Base-by-base conservation (phyloP, 2,888 invertebrate genomes). In the Epistrophe eligans region DNA sequence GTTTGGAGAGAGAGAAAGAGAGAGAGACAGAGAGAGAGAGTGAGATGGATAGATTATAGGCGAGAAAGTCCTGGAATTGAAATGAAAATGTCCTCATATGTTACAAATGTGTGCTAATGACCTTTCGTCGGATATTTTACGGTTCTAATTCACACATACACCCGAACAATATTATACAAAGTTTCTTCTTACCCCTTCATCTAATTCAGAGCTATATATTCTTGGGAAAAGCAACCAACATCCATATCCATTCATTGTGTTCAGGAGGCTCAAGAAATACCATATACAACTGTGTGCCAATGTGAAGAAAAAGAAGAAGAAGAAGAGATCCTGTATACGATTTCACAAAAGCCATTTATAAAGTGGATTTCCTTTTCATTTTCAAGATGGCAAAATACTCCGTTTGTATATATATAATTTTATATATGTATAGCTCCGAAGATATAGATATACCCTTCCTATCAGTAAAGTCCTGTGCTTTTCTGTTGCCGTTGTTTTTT, bases 51-150 rank as follows among this genome's bases (percentile, higher is more conserved):
- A 13, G 24, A 24, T 1, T 2, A 52, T 13, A 24, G 52, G 24
- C 52, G 52, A 55, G 15, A 38, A 38, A 55, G 40, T 77, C 70
- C 82, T 45, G 52, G 83, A 79, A 82, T 83, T 76, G 82, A 76
- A 87, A 83, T 76, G 74, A 83, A 87, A 87, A 87, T 83, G 83
- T 87, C 83, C 87, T 83, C 83, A 83, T 87, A 87, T 83, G 87
- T 87, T 83, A 79, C 83, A 79, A 87, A 87, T 83, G 83, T 87
- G 87, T 87, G 87, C 79, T 87, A 87, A 87, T 87, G 87, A 87
- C 83, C 87, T 66, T 83, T 87, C 66, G 74, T 79, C 79, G 66
- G 74, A 83, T 87, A 79, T 82, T 85, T 85, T 85, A 82, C 82
- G 85, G 71, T 52, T 24, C 50, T 57, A 58, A 38, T 58, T 50